Percentiles rank a stretch among this genome's conserved stretches.
phyloP scores from a whole-genome alignment of 2,797 vertebrate genomes.

The Enteromius treurensis region DNA sequence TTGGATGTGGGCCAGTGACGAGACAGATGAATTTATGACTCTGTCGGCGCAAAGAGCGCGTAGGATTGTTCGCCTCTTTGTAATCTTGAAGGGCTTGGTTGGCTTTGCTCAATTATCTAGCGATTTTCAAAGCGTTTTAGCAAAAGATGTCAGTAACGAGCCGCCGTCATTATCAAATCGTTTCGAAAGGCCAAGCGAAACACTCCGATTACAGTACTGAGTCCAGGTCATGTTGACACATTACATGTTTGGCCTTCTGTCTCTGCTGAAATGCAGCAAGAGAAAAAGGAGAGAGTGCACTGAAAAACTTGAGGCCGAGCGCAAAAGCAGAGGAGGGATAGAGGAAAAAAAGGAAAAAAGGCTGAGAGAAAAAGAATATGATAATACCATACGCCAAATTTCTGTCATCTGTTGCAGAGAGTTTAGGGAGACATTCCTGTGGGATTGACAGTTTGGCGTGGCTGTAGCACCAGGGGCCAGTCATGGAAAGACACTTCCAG shows the following conservation, averaged over 20 bases:
- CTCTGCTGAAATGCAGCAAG: constrained; percentile 49
- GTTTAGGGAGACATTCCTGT: constrained; percentile 66
- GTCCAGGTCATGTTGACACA: constrained; percentile 66
- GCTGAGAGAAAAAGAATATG: constrained; percentile 44
- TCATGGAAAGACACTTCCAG: constrained; percentile 61
- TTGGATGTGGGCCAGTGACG: constrained; percentile 15
- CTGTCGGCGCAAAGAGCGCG: neutral
- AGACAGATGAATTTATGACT: constrained; percentile 36
- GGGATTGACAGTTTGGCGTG: constrained; percentile 65
- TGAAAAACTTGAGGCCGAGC: constrained; percentile 46
- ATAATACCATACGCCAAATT: constrained; percentile 56
- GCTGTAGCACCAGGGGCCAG: constrained; percentile 61
- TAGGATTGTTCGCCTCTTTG: constrained; percentile 43
- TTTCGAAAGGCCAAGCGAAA: constrained; percentile 48
- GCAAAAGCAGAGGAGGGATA: constrained; percentile 55
- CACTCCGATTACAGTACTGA: constrained; percentile 51
- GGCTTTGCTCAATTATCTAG: constrained; percentile 34
- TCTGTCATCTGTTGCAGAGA: constrained; percentile 66
- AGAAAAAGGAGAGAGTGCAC: constrained; percentile 24
- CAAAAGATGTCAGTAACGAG: constrained; percentile 29
- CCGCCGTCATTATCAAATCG: constrained; percentile 51
- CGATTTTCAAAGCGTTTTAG: constrained; percentile 32
- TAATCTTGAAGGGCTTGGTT: constrained; percentile 27
- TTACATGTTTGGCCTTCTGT: constrained; percentile 59
- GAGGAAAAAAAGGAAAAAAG: constrained; percentile 50